Evolutionary conservation across 2,888 invertebrate genomes (phyloP).

Genomic region (Polietes domitor): DNA sequence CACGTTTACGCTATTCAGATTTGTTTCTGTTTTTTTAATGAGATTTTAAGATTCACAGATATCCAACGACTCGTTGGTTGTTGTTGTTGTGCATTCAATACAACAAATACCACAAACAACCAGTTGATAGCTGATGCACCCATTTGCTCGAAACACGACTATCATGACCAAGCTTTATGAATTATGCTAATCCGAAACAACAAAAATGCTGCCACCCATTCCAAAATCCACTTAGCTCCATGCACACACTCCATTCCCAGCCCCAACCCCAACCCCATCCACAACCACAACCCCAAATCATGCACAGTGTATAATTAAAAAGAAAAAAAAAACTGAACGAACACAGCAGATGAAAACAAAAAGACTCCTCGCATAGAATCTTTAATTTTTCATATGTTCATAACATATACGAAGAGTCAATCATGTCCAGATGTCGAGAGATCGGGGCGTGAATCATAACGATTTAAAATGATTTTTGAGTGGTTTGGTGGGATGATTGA

Average conservation of each 20-base stretch:
- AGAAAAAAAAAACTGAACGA: neutral
- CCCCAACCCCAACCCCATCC: neutral
- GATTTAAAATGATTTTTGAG: constrained; percentile 30
- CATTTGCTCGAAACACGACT: constrained; percentile 20
- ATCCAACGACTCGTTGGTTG: too few relatives aligned
- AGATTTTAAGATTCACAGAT: neutral
- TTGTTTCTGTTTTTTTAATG: neutral
- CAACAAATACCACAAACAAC: neutral
- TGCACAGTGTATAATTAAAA: neutral
- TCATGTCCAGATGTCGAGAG: constrained; percentile 1
- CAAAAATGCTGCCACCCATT: too few relatives aligned
- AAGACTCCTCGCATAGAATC: too few relatives aligned
- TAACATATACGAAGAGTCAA: neutral
- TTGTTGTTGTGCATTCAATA: neutral
- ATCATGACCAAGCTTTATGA: constrained; percentile 20
- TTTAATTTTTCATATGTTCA: neutral
- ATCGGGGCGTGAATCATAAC: constrained; percentile 47
- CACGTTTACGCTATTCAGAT: neutral
- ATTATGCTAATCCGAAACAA: constrained; percentile 31
- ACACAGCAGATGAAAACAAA: too few relatives aligned
- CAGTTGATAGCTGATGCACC: constrained; percentile 12
- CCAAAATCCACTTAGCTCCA: too few relatives aligned
- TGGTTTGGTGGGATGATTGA: neutral
- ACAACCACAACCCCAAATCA: neutral
- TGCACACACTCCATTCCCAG: too few relatives aligned